Base-by-base conservation (phyloP, 1,140 invertebrate species). In the Ceratosolen solmsi region DNA sequence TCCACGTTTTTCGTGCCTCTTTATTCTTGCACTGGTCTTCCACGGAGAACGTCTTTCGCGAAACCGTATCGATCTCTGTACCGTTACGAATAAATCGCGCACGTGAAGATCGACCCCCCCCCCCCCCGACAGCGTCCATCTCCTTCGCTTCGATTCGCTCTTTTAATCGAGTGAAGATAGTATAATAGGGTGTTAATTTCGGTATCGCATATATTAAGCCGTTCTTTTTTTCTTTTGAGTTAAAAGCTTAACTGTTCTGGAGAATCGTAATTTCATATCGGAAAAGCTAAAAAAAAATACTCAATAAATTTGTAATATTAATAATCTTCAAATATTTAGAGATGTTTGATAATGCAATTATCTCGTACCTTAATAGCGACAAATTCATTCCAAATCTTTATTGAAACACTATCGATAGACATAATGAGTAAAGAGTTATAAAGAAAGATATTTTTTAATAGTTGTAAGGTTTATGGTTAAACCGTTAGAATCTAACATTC, bases 81-180 rank as follows among this genome's bases (percentile, higher is more conserved):
- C 81, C 81, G 81, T 82, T 82, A 82, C 81, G 54, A 78, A 78
- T 82, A 77, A 73, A 30, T 70, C 60, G 74, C 81, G 70, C 81
- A 82, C 81, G 81, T 68, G 70, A 78, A 78, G 36, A 82, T 78
- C 75, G 56, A 27, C 46, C 54, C 65, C 51, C 36, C 60, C 27
- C 46, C 68, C 79, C 49, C 80, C 60, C 82, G 74, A 80, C 25
- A 0, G 20, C 81, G 79, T 84, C 80, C 76, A 79, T 51, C 58
- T 51, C 15, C 36, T 49, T 51, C 79, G 65, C 20, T 33, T n/a
- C n/a, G n/a, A n/a, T n/a, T n/a, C n/a, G n/a, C n/a, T 46, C n/a
- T 72, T 20, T 78, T 54, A 38, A 13, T 51, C 49, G 20, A 13
- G n/a, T 60, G 25, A n/a, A 30, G 20, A 30, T 36, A 63, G 30